A percentile compares a stretch with the other conserved stretches of the same genome.
Conservation (phyloP, 2,113 vertebrate species). For the Prochilodus magdalenae region DNA sequence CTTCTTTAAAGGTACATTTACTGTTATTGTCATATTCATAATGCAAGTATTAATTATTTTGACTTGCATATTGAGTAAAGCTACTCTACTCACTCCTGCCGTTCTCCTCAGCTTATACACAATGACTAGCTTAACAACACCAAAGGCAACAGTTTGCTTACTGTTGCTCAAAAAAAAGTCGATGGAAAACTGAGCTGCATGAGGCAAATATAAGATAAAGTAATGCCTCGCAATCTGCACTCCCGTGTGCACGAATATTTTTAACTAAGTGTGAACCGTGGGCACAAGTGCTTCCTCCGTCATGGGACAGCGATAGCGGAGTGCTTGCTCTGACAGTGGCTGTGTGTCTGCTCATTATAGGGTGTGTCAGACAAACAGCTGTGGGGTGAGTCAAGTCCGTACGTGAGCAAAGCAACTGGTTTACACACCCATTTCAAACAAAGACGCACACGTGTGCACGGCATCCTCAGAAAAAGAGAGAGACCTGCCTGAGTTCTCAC, state of each 20-base stretch:
- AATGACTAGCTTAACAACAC: too few species aligned
- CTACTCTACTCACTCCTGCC: too few species aligned
- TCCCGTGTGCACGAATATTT: background rate
- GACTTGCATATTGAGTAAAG: too few species aligned
- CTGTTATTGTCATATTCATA: too few species aligned
- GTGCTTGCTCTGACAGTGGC: slow-evolving; percentile 18
- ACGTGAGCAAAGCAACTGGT: slow-evolving; percentile 65
- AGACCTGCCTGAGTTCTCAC: slow-evolving; percentile 38
- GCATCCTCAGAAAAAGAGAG: slow-evolving; percentile 11
- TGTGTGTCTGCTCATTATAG: slow-evolving; percentile 55
- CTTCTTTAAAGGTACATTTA: too few species aligned
- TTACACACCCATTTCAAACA: slow-evolving; percentile 68
- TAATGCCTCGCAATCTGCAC: background rate
- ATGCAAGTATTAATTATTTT: too few species aligned
- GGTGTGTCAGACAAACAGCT: slow-evolving; percentile 78
- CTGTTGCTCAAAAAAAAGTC: too few species aligned
- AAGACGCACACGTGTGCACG: slow-evolving; percentile 33
- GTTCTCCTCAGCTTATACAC: too few species aligned
- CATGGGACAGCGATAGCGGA: background rate
- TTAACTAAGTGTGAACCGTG: background rate
- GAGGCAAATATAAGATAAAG: background rate
- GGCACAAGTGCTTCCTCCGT: background rate
- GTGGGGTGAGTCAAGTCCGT: slow-evolving; percentile 76
- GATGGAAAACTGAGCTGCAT: too few species aligned
- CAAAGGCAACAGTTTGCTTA: too few species aligned